Evolutionary conservation across 2,888 invertebrate genomes (phyloP), one percentile per base, ranked within the genome.

Genomic region (Trichogramma evanescens): DNA sequence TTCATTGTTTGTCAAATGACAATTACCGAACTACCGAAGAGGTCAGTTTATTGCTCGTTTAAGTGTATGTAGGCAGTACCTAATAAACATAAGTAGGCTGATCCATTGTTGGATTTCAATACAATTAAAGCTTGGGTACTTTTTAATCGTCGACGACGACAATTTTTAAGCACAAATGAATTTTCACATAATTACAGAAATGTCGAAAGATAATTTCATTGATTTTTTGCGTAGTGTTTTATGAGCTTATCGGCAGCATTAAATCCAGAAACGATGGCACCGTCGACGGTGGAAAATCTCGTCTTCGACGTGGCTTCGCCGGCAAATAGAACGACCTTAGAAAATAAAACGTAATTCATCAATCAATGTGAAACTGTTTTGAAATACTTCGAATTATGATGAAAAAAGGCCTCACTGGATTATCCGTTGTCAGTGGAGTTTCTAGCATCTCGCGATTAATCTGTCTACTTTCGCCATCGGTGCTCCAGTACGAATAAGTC

Each of bases 261-360:
- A 75, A 84, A 84, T 0, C 89, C 89, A 8, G 85, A 80, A 67
- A 84, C 86, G 0, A 87, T 76, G 0, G 89, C 89, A 0, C 89
- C 89, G 66, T 89, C 87, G 0, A 86, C 87, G 0, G 86, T 83
- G 0, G 82, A 81, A 69, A 82, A 86, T 65, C 79, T 80, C 57
- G 82, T 80, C 26, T 79, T 76, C 3, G 84, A 83, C 0, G 86
- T 83, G 0, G 86, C 84, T 70, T 88, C 87, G 0, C 87, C 88
- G 1, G 84, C 87, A 70, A 88, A 87, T 68, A 84, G 82, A 0
- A 87, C 72, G 0, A 82, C 75, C 7, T 86, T 42, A 0, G 55
- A 55, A 46, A 46, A 8, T 39, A 43, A 43, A n/a, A 8, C 41
- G 26, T 26, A 26, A 26, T 26, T 26, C 26, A 26, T 26, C 26